These are phyloP conservation scores for Junonia oenone DNA, from an alignment of 2,888 invertebrate species.

Conservation along the genomic window DNA sequence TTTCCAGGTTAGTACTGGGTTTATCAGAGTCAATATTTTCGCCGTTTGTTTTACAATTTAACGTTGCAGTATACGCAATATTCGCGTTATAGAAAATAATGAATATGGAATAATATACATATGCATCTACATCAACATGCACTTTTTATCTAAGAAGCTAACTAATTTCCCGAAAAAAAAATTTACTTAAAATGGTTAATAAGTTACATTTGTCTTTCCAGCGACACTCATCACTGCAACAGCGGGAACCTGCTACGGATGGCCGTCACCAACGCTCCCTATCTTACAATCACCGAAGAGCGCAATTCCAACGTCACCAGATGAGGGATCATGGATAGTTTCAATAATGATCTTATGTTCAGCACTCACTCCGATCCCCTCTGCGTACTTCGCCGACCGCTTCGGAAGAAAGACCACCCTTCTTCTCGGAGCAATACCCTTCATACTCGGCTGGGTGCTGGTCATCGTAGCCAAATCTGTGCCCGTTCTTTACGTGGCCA, in stretches of 20 bases:
- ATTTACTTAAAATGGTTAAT: background rate
- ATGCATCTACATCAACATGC: background rate
- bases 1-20: conserved; percentile 27
- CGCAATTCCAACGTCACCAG: conserved; percentile 66
- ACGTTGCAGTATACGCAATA: background rate
- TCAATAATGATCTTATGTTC: conserved; percentile 83
- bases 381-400: conserved; percentile 81
- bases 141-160: background rate
- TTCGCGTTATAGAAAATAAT: background rate
- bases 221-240: conserved; percentile 76
- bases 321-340: conserved; percentile 81
- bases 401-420: conserved; percentile 85
- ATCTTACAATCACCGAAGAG: conserved; percentile 65
- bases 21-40: conserved; percentile 40
- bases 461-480: conserved; percentile 80
- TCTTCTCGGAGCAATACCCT: conserved; percentile 79
- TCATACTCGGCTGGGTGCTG: conserved; percentile 82
- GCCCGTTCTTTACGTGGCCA: conserved; percentile 76
- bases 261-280: conserved; percentile 81
- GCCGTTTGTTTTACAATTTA: conserved; percentile 23
- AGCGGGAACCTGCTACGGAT: conserved; percentile 78
- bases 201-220: conserved; percentile 44
- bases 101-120: background rate
- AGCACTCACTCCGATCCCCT: conserved; percentile 80
- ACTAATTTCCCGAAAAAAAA: background rate